Base-by-base conservation (phyloP, 2,888 invertebrate genomes). In the Ptychoptera albimana region DNA sequence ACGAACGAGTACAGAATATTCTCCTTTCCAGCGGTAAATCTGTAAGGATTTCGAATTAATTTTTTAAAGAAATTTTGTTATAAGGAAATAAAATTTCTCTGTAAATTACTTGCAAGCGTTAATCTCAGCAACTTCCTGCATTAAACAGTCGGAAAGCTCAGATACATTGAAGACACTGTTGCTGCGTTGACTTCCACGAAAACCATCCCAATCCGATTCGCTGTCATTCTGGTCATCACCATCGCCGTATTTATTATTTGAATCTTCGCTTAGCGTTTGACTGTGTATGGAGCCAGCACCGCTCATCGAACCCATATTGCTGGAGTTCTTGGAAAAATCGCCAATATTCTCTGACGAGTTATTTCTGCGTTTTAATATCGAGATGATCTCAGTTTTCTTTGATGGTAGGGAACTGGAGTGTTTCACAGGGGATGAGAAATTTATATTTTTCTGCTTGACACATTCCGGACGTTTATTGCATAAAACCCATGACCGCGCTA, bases 1-100 rank as follows among this genome's bases (percentile, higher is more conserved):
- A 86, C 71, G 55, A 80, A 86, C 60, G 85, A 80, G 56, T 83
- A 79, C 45, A 87, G 59, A 9, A 78, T 76, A 58, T 84, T 84
- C 46, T 78, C 77, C 42, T 73, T 71, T 1, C 84, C 84, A 1
- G 76, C 69, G 13, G 82, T 82, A 52, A 82, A 67, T 60, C 73
- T 73, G 55, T 36, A 64, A 48, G n/a, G n/a, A n/a, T n/a, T n/a
- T n/a, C n/a, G n/a, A n/a, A n/a, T n/a, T n/a, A n/a, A n/a, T n/a
- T n/a, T n/a, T n/a, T n/a, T n/a, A n/a, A n/a, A n/a, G n/a, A n/a
- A n/a, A n/a, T n/a, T n/a, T n/a, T n/a, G n/a, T n/a, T n/a, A n/a
- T n/a, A n/a, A n/a, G n/a, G n/a, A n/a, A n/a, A n/a, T n/a, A n/a
- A n/a, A 40, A 30, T 30, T 39, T 23, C 7, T 23, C 23, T 23